phyloP scores from a whole-genome alignment of 2,113 vertebrate species.

The Galeopterus variegatus region DNA sequence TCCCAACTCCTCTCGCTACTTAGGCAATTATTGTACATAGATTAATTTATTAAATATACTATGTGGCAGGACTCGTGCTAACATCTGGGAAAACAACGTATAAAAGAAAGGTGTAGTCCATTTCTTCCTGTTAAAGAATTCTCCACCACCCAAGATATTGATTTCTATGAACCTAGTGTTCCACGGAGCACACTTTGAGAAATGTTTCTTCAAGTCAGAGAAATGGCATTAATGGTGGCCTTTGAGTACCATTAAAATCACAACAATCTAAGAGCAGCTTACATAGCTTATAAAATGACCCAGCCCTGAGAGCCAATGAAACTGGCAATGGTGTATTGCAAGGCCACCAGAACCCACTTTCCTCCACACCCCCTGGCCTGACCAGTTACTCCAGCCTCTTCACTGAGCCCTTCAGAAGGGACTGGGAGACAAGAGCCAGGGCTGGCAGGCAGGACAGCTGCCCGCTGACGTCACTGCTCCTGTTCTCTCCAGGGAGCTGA shows the following conservation, averaged over 20 bases:
- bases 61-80: accelerated
- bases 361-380: neutral
- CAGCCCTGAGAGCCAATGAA: neutral
- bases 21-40: accelerated
- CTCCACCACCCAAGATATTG: too few relatives aligned
- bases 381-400: neutral
- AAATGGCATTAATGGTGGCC: neutral
- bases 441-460: neutral
- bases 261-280: neutral
- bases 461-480: too few relatives aligned
- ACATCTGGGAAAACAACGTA: neutral
- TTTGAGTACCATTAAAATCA: neutral
- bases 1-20: neutral
- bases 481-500: neutral
- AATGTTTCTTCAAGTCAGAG: neutral
- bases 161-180: neutral
- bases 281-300: neutral
- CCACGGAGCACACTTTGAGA: neutral
- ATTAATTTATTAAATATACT: neutral
- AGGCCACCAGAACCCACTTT: neutral
- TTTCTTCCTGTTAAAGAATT: too few relatives aligned
- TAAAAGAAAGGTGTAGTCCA: neutral
- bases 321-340: accelerated
- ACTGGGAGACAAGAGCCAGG: accelerated
- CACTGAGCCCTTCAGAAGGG: neutral